phyloP scores from a whole-genome alignment of 2,113 vertebrate species.

The Columba livia region DNA sequence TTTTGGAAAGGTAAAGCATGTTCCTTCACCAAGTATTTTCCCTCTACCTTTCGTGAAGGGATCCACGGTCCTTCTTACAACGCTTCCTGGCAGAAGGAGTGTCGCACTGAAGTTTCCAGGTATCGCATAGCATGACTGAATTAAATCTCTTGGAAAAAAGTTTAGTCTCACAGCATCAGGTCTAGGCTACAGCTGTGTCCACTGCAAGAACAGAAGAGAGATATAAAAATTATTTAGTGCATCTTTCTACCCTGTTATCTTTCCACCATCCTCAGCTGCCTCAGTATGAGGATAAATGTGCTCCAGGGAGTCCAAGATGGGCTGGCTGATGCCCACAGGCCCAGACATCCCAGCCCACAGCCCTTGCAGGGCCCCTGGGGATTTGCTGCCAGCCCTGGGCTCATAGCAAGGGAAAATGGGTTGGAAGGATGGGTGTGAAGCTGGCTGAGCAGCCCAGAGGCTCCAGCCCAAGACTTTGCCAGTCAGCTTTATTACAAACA shows the following conservation, averaged over 20 bases:
- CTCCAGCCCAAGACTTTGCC: constrained; percentile 13
- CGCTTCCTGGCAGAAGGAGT: background rate
- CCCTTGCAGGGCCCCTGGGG: background rate
- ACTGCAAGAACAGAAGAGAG: background rate
- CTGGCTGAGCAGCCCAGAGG: constrained; percentile 4
- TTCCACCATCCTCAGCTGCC: background rate
- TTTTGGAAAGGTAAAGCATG: background rate
- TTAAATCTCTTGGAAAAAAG: background rate
- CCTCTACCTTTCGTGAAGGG: background rate
- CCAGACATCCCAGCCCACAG: background rate
- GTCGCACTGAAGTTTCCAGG: background rate
- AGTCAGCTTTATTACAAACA: constrained; percentile 55
- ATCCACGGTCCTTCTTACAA: background rate
- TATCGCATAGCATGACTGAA: background rate
- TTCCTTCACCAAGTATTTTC: background rate
- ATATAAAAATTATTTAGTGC: background rate
- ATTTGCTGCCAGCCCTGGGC: background rate
- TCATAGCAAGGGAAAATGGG: background rate
- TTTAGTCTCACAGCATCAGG: background rate
- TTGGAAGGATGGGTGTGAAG: constrained; percentile 4
- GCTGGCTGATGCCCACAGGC: background rate
- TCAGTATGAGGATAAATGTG: background rate
- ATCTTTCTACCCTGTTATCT: background rate
- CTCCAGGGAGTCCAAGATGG: background rate
- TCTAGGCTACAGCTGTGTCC: background rate